These are phyloP conservation scores for human (Homo sapiens) DNA, from an alignment of 2,113 vertebrate species.

Conservation along the genomic window DNA sequence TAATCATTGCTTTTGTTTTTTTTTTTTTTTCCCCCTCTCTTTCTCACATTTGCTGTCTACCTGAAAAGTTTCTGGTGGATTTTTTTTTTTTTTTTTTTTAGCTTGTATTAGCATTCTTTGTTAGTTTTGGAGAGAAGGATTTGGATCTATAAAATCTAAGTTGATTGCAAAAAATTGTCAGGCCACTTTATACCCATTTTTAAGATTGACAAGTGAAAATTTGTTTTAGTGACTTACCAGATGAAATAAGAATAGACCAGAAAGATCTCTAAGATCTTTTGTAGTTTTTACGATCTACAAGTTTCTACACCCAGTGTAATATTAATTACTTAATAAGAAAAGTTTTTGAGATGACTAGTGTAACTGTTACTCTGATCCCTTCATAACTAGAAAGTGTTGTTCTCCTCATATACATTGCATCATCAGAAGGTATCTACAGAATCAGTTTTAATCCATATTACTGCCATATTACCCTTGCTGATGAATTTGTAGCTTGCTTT, in stretches of 20 bases:
- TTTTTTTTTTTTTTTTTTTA: neutral
- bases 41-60: neutral
- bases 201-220: neutral
- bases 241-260: neutral
- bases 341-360: neutral
- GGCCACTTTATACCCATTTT: neutral
- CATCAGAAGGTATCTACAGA: neutral
- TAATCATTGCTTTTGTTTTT: neutral
- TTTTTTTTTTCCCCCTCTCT: neutral
- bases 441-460: neutral
- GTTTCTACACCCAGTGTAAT: neutral
- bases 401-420: neutral
- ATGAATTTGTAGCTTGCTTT: neutral
- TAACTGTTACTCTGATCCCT: neutral
- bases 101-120: neutral
- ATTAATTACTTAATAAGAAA: neutral
- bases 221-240: neutral
- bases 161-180: neutral
- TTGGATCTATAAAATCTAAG: neutral
- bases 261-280: neutral
- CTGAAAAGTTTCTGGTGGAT: neutral
- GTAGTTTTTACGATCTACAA: neutral
- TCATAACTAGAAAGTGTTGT: neutral
- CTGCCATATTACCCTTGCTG: neutral
- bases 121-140: slow-evolving; percentile 5